Conservation (phyloP, 2,113 vertebrate genomes). For the Vulpes ferrilata region DNA sequence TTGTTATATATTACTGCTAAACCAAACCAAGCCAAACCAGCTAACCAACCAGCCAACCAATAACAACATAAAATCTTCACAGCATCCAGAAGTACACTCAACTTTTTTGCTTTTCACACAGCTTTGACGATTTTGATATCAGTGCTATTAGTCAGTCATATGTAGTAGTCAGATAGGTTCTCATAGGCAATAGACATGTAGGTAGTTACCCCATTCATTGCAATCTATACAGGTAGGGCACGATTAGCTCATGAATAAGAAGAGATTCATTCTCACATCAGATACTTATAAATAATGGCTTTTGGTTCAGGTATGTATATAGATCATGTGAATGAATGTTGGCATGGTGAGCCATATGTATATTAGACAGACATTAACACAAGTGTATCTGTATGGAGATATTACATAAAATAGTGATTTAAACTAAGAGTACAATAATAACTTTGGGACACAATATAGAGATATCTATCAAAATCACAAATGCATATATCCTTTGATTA, state of each 20-base stretch:
- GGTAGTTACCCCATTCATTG: background rate
- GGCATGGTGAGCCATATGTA: background rate
- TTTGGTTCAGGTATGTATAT: background rate
- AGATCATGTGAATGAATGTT: background rate
- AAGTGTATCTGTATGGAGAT: background rate
- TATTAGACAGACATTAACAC: background rate
- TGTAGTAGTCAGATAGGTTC: background rate
- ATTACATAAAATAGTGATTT: background rate
- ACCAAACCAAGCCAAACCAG: background rate
- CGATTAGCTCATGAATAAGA: background rate
- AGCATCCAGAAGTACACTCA: background rate
- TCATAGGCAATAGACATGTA: background rate
- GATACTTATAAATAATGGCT: background rate
- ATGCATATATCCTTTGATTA: background rate
- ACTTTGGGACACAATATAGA: background rate
- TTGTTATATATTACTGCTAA: background rate
- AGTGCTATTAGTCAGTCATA: too few relatives aligned
- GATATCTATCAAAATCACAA: conserved; percentile 10
- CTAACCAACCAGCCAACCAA: background rate
- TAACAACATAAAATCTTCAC: background rate
- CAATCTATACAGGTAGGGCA: background rate
- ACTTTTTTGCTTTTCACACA: background rate
- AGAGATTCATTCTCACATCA: background rate
- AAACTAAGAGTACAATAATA: background rate
- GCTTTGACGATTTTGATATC: background rate